Evolutionary conservation across 1,140 invertebrate species (phyloP).

Genomic region (Camponotus vicinus): DNA sequence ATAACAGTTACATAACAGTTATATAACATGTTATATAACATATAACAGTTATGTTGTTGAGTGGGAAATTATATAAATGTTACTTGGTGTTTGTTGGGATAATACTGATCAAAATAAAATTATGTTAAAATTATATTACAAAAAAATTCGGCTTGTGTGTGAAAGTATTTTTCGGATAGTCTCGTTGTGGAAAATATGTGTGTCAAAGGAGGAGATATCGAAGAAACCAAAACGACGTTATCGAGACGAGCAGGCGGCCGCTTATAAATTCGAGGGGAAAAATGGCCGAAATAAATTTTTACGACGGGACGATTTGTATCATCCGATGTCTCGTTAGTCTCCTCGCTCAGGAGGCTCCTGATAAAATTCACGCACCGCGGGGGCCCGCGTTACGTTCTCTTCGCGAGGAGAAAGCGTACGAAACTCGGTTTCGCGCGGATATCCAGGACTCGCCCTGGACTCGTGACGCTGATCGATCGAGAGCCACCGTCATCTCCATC

Average conservation of each 20-base stretch:
- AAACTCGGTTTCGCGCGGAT: background rate
- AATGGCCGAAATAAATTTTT: constrained; percentile 56
- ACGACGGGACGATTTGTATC: constrained; percentile 32
- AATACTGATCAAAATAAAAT: background rate
- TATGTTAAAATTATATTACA: background rate
- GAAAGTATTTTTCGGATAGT: constrained; percentile 1
- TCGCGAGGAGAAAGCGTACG: constrained; percentile 3
- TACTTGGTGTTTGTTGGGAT: no score
- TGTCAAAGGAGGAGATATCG: background rate
- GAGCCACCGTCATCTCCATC: constrained; percentile 11
- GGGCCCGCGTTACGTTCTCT: background rate
- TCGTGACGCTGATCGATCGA: constrained; percentile 17
- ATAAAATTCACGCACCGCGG: constrained; percentile 53
- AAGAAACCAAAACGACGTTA: background rate
- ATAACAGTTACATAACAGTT: no score
- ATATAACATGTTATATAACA: no score
- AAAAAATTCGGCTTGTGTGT: background rate
- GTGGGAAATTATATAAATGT: no score
- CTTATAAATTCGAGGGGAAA: constrained; percentile 24
- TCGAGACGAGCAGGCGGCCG: background rate
- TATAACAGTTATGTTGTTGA: no score
- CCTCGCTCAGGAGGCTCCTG: background rate
- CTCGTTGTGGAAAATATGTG: background rate
- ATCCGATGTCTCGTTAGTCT: background rate
- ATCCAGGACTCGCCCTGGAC: background rate